Evolutionary conservation across 2,113 vertebrate genomes (phyloP).

Genomic region (Ictalurus punctatus): DNA sequence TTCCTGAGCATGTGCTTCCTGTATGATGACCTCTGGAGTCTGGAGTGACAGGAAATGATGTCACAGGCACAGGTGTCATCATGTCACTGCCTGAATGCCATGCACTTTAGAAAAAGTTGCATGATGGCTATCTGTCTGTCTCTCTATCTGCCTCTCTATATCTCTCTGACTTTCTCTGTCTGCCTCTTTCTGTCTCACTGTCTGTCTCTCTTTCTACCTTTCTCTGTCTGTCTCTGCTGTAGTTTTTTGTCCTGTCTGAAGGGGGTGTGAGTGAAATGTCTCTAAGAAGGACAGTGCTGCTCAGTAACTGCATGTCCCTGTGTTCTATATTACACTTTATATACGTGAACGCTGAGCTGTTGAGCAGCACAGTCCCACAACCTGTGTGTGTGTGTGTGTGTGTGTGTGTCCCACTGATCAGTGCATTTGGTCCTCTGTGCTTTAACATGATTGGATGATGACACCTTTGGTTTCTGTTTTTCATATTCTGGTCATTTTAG

Average conservation of each 20-base stretch:
- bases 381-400: conserved; percentile 22
- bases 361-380: not conserved
- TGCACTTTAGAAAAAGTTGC: conserved; percentile 64
- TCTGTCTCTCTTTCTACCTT: not conserved
- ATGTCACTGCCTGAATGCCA: conserved; percentile 56
- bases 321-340: not conserved
- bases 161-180: not conserved
- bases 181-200: not conserved
- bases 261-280: conserved; percentile 61
- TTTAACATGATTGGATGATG: conserved; percentile 28
- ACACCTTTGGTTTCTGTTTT: conserved; percentile 1
- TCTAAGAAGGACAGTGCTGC: not conserved
- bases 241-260: not conserved
- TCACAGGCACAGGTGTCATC: conserved; percentile 48
- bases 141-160: not conserved
- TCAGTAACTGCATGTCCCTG: conserved; percentile 1
- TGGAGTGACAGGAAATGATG: conserved; percentile 21
- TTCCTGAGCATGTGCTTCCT: conserved; percentile 71
- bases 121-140: conserved; percentile 37
- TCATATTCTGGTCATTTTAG: conserved; percentile 43
- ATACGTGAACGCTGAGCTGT: not conserved
- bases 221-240: not conserved
- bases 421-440: conserved; percentile 33
- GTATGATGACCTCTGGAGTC: conserved; percentile 51
- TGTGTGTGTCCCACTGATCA: conserved; percentile 35